These are phyloP conservation scores for Mystacornis crossleyi DNA, from an alignment of 2,113 vertebrate genomes.

Conservation along the genomic window DNA sequence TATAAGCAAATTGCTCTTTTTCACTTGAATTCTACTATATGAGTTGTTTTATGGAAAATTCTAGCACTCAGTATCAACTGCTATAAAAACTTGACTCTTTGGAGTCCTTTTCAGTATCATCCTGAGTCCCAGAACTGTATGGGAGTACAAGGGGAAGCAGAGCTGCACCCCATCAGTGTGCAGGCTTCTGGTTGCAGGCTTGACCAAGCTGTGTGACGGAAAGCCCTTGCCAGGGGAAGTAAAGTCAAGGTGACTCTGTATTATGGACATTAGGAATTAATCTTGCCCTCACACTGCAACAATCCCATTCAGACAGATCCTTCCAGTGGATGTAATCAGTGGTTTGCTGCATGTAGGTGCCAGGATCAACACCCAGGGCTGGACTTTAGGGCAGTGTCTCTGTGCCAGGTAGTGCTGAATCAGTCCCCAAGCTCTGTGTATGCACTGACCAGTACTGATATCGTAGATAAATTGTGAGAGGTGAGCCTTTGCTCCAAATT, in stretches of 20 bases:
- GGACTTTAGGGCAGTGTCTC: not conserved
- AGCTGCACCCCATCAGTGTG: not conserved
- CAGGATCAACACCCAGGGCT: not conserved
- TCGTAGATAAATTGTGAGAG: not conserved
- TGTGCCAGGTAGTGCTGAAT: not conserved
- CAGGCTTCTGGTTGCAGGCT: not conserved
- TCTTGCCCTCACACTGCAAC: not conserved
- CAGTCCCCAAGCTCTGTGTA: not conserved
- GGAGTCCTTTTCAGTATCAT: not conserved
- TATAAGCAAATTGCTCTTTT: constrained; percentile 28
- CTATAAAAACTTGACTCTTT: not conserved
- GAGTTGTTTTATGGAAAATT: constrained; percentile 22
- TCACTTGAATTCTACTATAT: constrained; percentile 24
- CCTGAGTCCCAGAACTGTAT: not conserved
- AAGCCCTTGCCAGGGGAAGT: not conserved
- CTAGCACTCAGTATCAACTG: not conserved
- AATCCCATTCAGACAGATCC: not conserved
- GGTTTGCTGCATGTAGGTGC: not conserved
- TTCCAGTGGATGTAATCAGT: not conserved
- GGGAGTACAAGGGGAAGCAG: not conserved
- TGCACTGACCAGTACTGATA: not conserved
- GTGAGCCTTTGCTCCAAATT: not conserved
- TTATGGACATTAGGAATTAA: not conserved
- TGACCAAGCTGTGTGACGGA: not conserved
- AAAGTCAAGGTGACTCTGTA: not conserved